Evolutionary conservation across 2,888 invertebrate species (phyloP).

Genomic region (Stenodema calcarata): DNA sequence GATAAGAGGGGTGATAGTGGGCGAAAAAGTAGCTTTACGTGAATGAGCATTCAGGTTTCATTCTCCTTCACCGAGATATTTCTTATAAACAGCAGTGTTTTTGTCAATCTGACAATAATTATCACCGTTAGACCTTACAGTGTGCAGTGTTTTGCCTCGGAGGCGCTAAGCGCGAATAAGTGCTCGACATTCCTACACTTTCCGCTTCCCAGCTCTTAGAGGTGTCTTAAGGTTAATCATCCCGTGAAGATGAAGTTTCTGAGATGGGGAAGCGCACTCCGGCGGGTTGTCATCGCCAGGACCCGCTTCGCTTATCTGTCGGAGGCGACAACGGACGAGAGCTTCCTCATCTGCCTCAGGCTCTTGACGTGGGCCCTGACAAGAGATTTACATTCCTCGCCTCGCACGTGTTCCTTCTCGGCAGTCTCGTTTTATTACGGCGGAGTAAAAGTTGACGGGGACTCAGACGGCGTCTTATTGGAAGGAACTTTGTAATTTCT

Average conservation of each 20-base stretch:
- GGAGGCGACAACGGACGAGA: not conserved
- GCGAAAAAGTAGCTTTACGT: too few species aligned
- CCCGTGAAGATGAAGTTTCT: conserved; percentile 28
- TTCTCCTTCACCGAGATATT: too few species aligned
- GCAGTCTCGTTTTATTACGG: too few species aligned
- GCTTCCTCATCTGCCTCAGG: not conserved
- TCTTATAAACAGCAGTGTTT: too few species aligned
- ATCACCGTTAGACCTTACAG: not conserved
- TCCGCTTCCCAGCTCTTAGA: not conserved
- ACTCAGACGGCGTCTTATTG: too few species aligned
- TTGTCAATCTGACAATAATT: too few species aligned
- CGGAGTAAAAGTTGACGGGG: too few species aligned
- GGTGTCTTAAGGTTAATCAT: conserved; percentile 31
- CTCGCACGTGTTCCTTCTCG: too few species aligned
- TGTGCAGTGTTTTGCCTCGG: not conserved
- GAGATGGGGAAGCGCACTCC: not conserved
- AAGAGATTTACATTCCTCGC: not conserved
- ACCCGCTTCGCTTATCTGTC: not conserved
- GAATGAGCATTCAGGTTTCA: too few species aligned
- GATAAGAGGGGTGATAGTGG: too few species aligned
- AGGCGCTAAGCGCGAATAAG: not conserved
- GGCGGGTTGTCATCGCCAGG: not conserved
- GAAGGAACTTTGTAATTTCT: too few species aligned
- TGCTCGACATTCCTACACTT: not conserved
- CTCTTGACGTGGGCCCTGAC: not conserved